A percentile compares a stretch with the other conserved stretches of the same genome.
phyloP scores from a whole-genome alignment of 2,797 vertebrate genomes.

The Kryptolebias ocellatus region DNA sequence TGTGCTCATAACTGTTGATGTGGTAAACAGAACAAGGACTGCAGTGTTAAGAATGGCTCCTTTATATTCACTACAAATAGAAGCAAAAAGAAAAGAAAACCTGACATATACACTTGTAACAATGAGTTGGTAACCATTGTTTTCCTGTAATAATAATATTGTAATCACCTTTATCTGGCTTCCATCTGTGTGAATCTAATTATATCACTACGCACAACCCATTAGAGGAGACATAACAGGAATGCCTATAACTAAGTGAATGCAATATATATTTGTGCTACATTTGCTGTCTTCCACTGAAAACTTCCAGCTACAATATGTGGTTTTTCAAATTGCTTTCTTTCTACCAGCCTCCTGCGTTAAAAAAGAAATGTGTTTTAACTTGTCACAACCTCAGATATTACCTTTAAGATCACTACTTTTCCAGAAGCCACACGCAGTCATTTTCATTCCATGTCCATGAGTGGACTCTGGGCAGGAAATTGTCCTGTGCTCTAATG shows the following conservation, averaged over 20 bases:
- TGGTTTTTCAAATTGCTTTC: conserved; percentile 31
- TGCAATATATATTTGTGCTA: conserved; percentile 21
- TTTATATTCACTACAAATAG: no score
- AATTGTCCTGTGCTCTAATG: conserved; percentile 67
- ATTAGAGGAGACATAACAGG: conserved; percentile 14
- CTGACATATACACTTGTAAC: no score
- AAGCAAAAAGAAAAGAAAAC: no score
- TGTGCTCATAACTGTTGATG: no score
- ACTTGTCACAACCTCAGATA: conserved; percentile 29
- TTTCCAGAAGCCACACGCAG: conserved; percentile 50
- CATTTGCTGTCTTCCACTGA: not conserved
- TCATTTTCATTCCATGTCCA: conserved; percentile 50
- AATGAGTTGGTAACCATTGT: no score
- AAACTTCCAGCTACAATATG: conserved; percentile 25
- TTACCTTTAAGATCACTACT: conserved; percentile 47
- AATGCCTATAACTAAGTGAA: conserved; percentile 1
- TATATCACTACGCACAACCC: conserved; percentile 5
- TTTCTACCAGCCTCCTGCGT: conserved; percentile 8
- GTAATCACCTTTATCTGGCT: not conserved
- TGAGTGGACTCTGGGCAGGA: conserved; percentile 42
- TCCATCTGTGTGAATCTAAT: conserved; percentile 10
- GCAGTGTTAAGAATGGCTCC: no score
- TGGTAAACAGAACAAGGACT: no score
- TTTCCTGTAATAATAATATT: no score
- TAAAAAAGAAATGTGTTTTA: conserved; percentile 45